phyloP scores from a whole-genome alignment of 2,113 vertebrate genomes.

The Menura novaehollandiae region DNA sequence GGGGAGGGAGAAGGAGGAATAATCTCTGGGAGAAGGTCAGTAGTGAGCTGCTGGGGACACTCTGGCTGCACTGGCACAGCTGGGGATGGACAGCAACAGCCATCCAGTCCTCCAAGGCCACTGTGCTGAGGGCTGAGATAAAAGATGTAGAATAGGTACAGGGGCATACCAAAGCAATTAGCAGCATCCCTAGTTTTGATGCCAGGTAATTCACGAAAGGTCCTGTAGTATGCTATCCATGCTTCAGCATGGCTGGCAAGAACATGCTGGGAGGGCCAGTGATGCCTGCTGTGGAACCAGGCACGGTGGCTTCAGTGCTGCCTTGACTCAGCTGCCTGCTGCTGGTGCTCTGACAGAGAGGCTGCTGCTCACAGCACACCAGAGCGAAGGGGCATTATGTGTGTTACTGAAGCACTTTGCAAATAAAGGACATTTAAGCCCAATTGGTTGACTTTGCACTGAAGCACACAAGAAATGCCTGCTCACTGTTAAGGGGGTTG shows the following conservation, averaged over 20 bases:
- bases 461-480: neutral
- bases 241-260: neutral
- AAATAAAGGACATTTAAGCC: neutral
- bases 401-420: neutral
- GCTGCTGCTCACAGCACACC: neutral
- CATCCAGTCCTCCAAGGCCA: neutral
- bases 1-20: neutral
- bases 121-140: neutral
- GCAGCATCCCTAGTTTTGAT: neutral
- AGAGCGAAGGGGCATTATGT: neutral
- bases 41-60: neutral
- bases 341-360: neutral
- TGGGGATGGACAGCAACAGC: neutral
- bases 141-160: neutral
- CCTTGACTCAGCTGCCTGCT: neutral
- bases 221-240: neutral
- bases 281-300: neutral
- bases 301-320: rapidly evolving
- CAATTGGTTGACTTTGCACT: neutral
- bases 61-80: neutral
- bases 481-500: neutral
- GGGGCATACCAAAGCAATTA: rapidly evolving
- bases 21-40: neutral
- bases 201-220: neutral
- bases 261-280: rapidly evolving